Evolutionary conservation across 2,888 invertebrate species (phyloP).

Genomic region (Baronia brevicornis): DNA sequence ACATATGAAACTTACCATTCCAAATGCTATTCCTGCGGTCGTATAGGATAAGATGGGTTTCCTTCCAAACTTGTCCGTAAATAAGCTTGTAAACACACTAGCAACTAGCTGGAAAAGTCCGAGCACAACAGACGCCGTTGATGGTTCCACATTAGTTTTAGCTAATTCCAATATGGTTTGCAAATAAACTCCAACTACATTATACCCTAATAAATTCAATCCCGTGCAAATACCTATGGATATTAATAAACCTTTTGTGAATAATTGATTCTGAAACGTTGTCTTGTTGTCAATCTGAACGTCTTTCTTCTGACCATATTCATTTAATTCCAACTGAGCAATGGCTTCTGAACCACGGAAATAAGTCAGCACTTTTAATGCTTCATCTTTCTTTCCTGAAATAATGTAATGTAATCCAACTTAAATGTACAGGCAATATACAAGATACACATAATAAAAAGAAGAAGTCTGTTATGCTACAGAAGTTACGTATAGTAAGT

Average conservation of each 20-base stretch:
- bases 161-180: conserved; percentile 48
- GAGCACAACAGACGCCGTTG: conserved; percentile 40
- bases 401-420: conserved; percentile 26
- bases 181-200: conserved; percentile 42
- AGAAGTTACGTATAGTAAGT: too few species aligned
- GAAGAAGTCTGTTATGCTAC: too few species aligned
- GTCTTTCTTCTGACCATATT: conserved; percentile 28
- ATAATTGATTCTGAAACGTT: conserved; percentile 26
- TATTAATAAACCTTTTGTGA: conserved; percentile 28
- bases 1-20: conserved; percentile 30
- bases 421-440: conserved; percentile 42
- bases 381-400: conserved; percentile 38
- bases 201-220: conserved; percentile 37
- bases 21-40: conserved; percentile 28
- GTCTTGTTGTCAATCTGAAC: conserved; percentile 18
- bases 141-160: conserved; percentile 38
- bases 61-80: conserved; percentile 38
- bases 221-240: conserved; percentile 27
- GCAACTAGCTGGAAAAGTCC: conserved; percentile 43
- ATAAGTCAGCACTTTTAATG: conserved; percentile 34
- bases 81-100: conserved; percentile 33
- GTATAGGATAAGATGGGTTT: conserved; percentile 29
- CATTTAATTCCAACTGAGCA: conserved; percentile 42
- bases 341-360: conserved; percentile 38
- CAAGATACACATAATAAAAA: too few species aligned